Evolutionary conservation across 2,113 vertebrate genomes (phyloP), one percentile per base, ranked within the genome.

Genomic region (Gila orcuttii): DNA sequence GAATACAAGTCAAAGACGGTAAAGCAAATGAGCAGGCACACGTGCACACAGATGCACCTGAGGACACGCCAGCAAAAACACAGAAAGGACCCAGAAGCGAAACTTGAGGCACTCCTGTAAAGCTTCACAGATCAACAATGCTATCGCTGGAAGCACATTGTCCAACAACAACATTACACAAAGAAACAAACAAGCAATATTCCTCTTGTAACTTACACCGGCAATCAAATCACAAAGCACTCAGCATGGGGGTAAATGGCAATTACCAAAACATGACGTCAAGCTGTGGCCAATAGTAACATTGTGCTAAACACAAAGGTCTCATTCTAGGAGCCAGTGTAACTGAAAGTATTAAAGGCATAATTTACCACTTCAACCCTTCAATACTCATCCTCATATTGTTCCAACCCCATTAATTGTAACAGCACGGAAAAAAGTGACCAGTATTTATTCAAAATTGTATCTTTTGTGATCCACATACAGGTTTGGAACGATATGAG

Each of bases 1-100:
- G 88, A 89, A 90, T 91, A 91, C 86, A 79, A 92, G 92, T 93
- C 92, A 93, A 92, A 93, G 91, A 92, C 90, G 8, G 57, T 21
- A 19, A 85, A 36, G 69, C 55, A 81, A 28, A 84, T 77, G 77
- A 59, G 57, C 28, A 71, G 33, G 57, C 52, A 74, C 79, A 87
- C 42, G 82, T 82, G 62, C 42, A 10, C 28, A 87, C 47, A 55
- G 17, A 45, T 69, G 45, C 82, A 87, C 62, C 77, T 55, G 52
- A 80, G 75, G 64, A 79, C 52, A 74, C 10, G 33, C 7, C 78
- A 28, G 33, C 55, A n/a, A 87, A 33, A 59, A 79, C 64, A 36
- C n/a, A 79, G 31, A 39, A 84, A 86, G 86, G 90, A 91, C 87
- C 92, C 86, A 88, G 88, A 89, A 90, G 88, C 82, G 86, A 39